Conservation (phyloP, 2,113 vertebrate genomes). For the Aplodontia rufa region DNA sequence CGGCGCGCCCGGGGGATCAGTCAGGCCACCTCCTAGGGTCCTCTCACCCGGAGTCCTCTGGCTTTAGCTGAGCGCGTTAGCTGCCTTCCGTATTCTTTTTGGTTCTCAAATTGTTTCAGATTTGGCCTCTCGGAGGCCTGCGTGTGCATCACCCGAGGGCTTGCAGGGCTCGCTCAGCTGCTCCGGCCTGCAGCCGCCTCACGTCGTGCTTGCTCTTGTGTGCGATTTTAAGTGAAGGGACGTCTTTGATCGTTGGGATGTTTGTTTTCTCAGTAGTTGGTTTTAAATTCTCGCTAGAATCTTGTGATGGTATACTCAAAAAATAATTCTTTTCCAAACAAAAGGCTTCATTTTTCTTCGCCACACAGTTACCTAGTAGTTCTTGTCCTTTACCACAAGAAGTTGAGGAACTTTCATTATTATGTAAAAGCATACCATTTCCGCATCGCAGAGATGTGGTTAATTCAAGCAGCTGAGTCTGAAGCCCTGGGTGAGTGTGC, state of each 20-base stretch:
- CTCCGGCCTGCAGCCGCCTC: too few relatives aligned
- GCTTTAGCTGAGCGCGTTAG: too few relatives aligned
- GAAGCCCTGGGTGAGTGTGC: too few relatives aligned
- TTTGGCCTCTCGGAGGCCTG: too few relatives aligned
- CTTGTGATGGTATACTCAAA: not conserved
- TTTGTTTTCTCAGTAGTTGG: not conserved
- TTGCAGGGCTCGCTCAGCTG: too few relatives aligned
- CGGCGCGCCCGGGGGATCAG: too few relatives aligned
- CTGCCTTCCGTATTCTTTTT: too few relatives aligned
- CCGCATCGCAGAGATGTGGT: accelerated
- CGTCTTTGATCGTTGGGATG: accelerated
- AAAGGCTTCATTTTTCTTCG: not conserved
- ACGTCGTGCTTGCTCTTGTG: accelerated
- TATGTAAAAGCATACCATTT: not conserved
- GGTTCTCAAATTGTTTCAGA: too few relatives aligned
- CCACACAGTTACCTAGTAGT: not conserved
- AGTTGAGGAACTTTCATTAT: not conserved
- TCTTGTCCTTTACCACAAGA: not conserved
- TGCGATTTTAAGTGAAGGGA: not conserved
- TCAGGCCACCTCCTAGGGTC: too few relatives aligned
- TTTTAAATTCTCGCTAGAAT: not conserved
- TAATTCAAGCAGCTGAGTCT: not conserved
- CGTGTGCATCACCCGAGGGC: too few relatives aligned
- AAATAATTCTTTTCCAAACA: not conserved
- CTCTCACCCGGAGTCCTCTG: too few relatives aligned